These are phyloP conservation scores for Pandion haliaetus DNA, from an alignment of 2,113 vertebrate species.

Conservation along the genomic window DNA sequence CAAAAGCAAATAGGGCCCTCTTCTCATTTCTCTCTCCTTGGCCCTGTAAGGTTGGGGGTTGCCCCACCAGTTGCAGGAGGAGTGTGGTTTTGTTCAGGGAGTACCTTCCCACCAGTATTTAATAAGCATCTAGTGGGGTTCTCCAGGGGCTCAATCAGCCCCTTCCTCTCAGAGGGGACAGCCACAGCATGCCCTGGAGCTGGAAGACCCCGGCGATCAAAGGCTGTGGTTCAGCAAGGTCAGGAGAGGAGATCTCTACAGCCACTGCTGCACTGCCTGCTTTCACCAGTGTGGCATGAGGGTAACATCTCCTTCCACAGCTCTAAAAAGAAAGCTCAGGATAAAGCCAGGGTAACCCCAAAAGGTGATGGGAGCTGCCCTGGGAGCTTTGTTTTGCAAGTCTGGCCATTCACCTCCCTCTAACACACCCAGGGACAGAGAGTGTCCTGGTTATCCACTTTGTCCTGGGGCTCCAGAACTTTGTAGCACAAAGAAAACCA, in stretches of 20 bases:
- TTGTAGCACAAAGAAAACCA: not conserved
- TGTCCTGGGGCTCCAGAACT: not conserved
- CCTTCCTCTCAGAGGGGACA: not conserved
- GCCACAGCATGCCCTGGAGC: fast-evolving
- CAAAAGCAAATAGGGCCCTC: not conserved
- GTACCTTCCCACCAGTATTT: not conserved
- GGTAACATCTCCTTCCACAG: not conserved
- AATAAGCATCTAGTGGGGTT: not conserved
- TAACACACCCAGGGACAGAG: not conserved
- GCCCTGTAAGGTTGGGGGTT: not conserved
- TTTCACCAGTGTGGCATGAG: not conserved
- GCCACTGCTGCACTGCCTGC: not conserved
- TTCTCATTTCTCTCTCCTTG: not conserved
- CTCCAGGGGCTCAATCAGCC: not conserved
- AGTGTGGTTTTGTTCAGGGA: not conserved
- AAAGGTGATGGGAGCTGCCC: not conserved
- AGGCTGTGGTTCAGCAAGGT: not conserved
- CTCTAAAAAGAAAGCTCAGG: not conserved
- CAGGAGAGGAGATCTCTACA: not conserved
- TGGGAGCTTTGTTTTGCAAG: not conserved
- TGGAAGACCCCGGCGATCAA: not conserved
- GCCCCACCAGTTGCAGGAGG: not conserved
- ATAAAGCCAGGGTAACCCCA: not conserved
- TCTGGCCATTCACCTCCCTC: not conserved
- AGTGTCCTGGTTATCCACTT: not conserved